Conservation (phyloP, 2,113 vertebrate genomes). For the Oreochromis niloticus region DNA sequence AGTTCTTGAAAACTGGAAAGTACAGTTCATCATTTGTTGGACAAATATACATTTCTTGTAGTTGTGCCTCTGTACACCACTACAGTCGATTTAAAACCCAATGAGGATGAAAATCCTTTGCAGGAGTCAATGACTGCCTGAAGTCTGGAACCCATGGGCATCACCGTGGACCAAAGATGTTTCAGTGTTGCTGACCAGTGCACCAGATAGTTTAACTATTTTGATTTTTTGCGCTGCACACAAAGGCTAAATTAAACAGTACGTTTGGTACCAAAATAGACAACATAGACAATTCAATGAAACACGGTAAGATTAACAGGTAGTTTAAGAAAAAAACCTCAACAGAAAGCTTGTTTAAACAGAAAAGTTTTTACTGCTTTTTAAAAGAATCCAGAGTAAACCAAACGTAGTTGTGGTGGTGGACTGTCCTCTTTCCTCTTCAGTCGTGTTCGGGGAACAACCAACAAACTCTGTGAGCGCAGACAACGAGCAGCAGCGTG, state of each 20-base stretch:
- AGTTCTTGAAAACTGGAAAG: neutral
- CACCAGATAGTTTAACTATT: neutral
- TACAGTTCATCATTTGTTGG: neutral
- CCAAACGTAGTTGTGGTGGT: rapidly evolving
- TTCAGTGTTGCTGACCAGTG: neutral
- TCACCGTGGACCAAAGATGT: neutral
- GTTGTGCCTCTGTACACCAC: neutral
- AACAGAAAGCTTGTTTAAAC: neutral
- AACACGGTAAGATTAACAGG: neutral
- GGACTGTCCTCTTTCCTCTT: rapidly evolving
- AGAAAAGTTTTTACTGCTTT: neutral
- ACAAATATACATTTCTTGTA: neutral
- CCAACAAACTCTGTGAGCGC: neutral
- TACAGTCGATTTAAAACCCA: neutral
- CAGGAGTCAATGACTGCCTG: neutral
- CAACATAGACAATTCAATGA: rapidly evolving
- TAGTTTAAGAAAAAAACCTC: neutral
- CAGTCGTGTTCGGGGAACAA: neutral
- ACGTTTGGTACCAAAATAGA: neutral
- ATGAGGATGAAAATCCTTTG: neutral
- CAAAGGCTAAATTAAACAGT: neutral
- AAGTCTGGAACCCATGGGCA: rapidly evolving
- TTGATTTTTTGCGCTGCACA: neutral
- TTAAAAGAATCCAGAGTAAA: neutral
- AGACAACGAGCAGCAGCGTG: neutral